Percentiles rank a stretch among this genome's conserved stretches.
Conservation (phyloP, 1,140 invertebrate genomes). For the Aphelinus atriplicis region DNA sequence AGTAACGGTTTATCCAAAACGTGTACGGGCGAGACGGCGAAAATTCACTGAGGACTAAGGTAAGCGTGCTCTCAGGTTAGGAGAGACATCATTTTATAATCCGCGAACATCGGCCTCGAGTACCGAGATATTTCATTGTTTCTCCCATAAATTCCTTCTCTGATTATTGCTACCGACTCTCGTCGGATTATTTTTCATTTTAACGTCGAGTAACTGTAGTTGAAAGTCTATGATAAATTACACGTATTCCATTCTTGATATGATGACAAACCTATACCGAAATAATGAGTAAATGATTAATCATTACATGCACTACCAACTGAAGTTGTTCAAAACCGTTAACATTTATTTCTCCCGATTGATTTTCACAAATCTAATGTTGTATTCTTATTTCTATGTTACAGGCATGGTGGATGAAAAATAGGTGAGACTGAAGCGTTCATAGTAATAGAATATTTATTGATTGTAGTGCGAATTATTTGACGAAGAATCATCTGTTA, state of each 20-base stretch:
- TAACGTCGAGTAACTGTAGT: background rate
- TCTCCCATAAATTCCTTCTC: background rate
- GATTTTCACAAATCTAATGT: background rate
- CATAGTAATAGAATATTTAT: conserved; percentile 30
- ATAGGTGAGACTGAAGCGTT: conserved; percentile 39
- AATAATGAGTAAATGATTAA: conserved; percentile 49
- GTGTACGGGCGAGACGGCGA: too few relatives aligned
- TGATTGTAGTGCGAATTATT: conserved; percentile 17
- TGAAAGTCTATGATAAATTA: background rate
- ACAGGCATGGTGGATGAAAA: conserved; percentile 17
- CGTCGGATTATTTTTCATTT: background rate
- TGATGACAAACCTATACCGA: conserved; percentile 43
- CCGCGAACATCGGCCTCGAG: conserved; percentile 1
- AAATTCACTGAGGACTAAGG: too few relatives aligned
- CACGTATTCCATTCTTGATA: conserved; percentile 30
- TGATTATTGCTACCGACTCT: background rate
- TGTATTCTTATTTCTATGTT: conserved; percentile 22
- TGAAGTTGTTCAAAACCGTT: conserved; percentile 36
- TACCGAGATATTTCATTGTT: background rate
- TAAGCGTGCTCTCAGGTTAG: conserved; percentile 4
- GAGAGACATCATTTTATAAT: conserved; percentile 18
- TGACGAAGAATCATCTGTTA: conserved; percentile 18
- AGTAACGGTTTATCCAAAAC: too few relatives aligned
- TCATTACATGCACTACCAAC: conserved; percentile 55
- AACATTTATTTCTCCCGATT: background rate